These are phyloP conservation scores for Parauchenoglanis ngamensis DNA, from an alignment of 2,797 vertebrate genomes.

Conservation along the genomic window DNA sequence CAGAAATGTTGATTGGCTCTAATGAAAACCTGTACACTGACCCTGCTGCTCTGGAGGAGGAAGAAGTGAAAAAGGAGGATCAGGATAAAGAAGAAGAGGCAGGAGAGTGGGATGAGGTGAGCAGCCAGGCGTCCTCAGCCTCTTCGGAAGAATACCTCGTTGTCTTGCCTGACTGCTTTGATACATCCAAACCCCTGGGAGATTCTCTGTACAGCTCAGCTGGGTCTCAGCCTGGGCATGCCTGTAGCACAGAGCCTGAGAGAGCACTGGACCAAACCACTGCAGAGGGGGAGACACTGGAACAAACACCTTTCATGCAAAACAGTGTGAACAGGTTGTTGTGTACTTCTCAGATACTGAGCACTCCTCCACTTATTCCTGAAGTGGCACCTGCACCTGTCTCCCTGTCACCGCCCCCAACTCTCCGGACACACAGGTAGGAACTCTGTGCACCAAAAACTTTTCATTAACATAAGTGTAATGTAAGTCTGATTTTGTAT, in stretches of 20 bases:
- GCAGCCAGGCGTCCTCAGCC: conserved; percentile 88
- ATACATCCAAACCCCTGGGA: conserved; percentile 90
- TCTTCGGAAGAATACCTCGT: conserved; percentile 95
- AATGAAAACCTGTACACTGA: conserved; percentile 59
- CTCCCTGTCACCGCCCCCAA: conserved; percentile 61
- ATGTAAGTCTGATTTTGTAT: neutral
- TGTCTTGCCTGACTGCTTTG: conserved; percentile 95
- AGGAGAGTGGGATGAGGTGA: conserved; percentile 86
- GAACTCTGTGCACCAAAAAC: neutral
- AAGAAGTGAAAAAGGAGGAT: conserved; percentile 56
- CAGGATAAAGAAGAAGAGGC: conserved; percentile 60
- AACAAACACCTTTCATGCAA: conserved; percentile 50
- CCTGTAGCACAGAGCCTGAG: conserved; percentile 43
- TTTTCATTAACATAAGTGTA: neutral
- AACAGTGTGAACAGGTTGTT: conserved; percentile 76
- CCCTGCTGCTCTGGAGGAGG: conserved; percentile 54
- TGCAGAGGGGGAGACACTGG: conserved; percentile 35
- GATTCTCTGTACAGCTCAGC: conserved; percentile 94
- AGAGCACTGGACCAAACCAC: conserved; percentile 48
- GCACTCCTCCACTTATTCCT: conserved; percentile 77
- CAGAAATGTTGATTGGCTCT: conserved; percentile 58
- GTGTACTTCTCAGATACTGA: conserved; percentile 78
- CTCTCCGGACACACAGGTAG: conserved; percentile 75
- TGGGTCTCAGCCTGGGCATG: conserved; percentile 82
- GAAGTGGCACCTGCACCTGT: conserved; percentile 67